These are phyloP conservation scores for Carassius carassius DNA, from an alignment of 2,113 vertebrate genomes.

Conservation along the genomic window DNA sequence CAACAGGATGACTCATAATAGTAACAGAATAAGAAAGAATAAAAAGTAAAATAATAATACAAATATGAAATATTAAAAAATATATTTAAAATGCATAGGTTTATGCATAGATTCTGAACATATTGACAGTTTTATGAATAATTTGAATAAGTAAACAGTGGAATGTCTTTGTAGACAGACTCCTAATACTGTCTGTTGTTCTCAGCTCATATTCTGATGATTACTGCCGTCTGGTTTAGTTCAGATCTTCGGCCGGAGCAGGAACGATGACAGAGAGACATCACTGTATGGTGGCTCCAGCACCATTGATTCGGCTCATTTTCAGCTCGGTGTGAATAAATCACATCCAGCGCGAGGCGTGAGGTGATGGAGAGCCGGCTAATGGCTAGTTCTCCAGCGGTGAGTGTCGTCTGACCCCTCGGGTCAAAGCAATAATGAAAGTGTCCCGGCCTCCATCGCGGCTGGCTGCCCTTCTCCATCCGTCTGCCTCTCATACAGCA, in stretches of 20 bases:
- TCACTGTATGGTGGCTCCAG: background rate
- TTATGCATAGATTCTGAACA: too few relatives aligned
- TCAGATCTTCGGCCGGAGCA: too few relatives aligned
- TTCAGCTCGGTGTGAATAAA: slow-evolving; percentile 53
- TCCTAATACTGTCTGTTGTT: too few relatives aligned
- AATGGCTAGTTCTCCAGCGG: slow-evolving; percentile 55
- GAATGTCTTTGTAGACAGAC: too few relatives aligned
- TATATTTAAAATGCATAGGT: too few relatives aligned
- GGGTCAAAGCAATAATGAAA: slow-evolving; percentile 63
- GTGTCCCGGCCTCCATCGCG: slow-evolving; percentile 52
- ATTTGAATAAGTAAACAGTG: too few relatives aligned
- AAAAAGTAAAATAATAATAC: too few relatives aligned
- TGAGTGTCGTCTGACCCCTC: slow-evolving; percentile 48
- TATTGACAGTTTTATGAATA: too few relatives aligned
- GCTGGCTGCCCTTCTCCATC: background rate
- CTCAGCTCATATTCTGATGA: too few relatives aligned
- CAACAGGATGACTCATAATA: too few relatives aligned
- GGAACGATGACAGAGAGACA: background rate
- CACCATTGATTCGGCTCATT: slow-evolving; percentile 11
- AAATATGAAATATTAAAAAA: too few relatives aligned
- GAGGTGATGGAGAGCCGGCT: slow-evolving; percentile 55
- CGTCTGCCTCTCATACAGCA: background rate
- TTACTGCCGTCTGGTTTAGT: background rate
- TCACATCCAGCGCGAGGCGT: slow-evolving; percentile 37
- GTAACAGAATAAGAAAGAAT: too few relatives aligned